Percentiles rank a stretch among this genome's conserved stretches.
Evolutionary conservation across 2,797 vertebrate genomes (phyloP).

Genomic region (Sarcophilus harrisii): DNA sequence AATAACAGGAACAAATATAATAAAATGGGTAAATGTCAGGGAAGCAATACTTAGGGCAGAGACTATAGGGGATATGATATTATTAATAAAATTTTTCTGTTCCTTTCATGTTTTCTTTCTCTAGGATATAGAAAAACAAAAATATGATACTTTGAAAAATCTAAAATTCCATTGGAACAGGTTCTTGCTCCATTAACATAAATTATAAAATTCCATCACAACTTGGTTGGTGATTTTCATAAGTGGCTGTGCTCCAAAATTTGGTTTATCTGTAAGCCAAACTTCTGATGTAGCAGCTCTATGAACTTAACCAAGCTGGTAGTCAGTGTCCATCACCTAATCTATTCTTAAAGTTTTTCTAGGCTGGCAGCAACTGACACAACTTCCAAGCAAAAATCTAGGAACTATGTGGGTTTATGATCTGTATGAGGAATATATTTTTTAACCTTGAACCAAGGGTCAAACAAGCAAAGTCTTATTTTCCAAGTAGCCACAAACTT

Average conservation of each 20-base stretch:
- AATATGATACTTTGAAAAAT: not conserved
- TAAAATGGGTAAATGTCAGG: not conserved
- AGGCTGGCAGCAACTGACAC: not conserved
- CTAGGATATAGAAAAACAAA: not conserved
- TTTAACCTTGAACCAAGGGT: not conserved
- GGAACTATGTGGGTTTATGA: not conserved
- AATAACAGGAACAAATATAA: not conserved
- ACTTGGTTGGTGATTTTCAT: not conserved
- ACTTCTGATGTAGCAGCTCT: not conserved
- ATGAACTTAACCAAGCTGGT: not conserved
- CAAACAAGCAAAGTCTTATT: no score
- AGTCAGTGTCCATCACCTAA: not conserved
- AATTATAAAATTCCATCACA: not conserved
- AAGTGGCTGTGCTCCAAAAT: not conserved
- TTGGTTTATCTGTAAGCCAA: not conserved
- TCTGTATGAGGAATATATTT: not conserved
- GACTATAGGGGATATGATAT: not conserved
- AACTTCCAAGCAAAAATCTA: not conserved
- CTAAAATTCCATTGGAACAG: not conserved
- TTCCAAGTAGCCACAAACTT: not conserved
- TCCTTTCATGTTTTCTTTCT: not conserved
- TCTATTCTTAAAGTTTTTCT: no score
- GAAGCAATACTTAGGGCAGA: not conserved
- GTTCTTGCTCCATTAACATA: not conserved
- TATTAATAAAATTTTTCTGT: not conserved